Evolutionary conservation across 53 echinoderm and acorn worm species (phyloP).

Genomic region (Holothuria leucospilota): DNA sequence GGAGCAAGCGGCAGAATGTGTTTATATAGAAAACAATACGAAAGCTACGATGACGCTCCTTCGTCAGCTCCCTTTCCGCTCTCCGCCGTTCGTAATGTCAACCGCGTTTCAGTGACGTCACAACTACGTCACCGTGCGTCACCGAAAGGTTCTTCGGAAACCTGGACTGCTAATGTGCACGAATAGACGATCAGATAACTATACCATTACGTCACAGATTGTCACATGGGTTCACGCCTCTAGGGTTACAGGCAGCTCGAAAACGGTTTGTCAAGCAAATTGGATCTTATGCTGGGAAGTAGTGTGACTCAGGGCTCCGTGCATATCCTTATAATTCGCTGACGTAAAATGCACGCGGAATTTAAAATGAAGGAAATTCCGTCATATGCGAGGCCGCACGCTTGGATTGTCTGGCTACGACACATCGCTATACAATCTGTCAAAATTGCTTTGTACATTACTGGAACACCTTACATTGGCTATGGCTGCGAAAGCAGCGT

Average conservation of each 20-base stretch:
- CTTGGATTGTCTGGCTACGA: too few species aligned
- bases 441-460: too few species aligned
- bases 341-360: too few species aligned
- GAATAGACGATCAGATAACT: conserved; percentile 29
- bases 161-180: conserved; percentile 28
- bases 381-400: too few species aligned
- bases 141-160: conserved; percentile 5
- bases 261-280: neutral
- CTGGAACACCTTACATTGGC: too few species aligned
- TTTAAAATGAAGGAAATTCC: too few species aligned
- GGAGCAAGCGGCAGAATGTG: neutral
- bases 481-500: too few species aligned
- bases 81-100: conserved; percentile 30
- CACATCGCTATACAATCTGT: too few species aligned
- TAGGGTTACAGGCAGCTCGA: neutral
- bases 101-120: conserved; percentile 36
- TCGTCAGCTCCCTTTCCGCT: conserved; percentile 2
- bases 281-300: neutral
- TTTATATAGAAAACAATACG: conserved; percentile 30
- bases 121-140: conserved; percentile 34
- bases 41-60: conserved; percentile 8
- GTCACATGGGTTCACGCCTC: conserved; percentile 26
- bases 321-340: too few species aligned
- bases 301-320: too few species aligned
- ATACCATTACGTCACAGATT: conserved; percentile 7